Conservation (phyloP, 1,140 invertebrate genomes). For the Gerris buenoi region DNA sequence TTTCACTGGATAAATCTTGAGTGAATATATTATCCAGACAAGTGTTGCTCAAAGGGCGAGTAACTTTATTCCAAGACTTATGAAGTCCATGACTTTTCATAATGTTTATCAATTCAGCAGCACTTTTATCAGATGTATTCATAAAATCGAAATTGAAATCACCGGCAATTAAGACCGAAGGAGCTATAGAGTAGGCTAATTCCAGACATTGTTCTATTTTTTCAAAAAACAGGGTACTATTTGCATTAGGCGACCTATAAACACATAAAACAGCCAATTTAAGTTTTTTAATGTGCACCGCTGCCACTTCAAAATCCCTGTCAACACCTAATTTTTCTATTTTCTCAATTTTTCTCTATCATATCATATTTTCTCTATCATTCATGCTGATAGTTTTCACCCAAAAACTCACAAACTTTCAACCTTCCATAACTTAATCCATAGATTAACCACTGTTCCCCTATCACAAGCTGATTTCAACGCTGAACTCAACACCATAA, state of each 20-base stretch:
- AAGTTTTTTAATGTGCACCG: slow-evolving; percentile 11
- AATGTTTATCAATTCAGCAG: background rate
- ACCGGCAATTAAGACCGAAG: background rate
- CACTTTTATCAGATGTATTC: background rate
- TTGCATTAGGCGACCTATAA: slow-evolving; percentile 15
- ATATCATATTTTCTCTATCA: too few species aligned
- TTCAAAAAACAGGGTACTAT: slow-evolving; percentile 4
- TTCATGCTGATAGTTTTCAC: too few species aligned
- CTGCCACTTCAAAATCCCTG: slow-evolving; percentile 15
- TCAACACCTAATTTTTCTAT: background rate
- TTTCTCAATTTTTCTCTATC: background rate
- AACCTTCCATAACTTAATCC: too few species aligned
- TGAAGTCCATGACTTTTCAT: background rate
- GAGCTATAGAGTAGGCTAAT: background rate
- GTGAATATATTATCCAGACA: background rate
- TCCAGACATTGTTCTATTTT: background rate
- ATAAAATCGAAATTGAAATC: background rate
- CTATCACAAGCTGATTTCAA: too few species aligned
- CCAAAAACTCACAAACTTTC: too few species aligned
- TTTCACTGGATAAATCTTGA: background rate
- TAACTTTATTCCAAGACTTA: background rate
- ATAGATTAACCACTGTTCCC: too few species aligned
- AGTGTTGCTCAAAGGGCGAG: background rate
- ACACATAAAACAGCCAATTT: slow-evolving; percentile 11
- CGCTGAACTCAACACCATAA: too few species aligned